Base-by-base conservation (phyloP, 2,113 vertebrate genomes). In the Lucifuga dentata region DNA sequence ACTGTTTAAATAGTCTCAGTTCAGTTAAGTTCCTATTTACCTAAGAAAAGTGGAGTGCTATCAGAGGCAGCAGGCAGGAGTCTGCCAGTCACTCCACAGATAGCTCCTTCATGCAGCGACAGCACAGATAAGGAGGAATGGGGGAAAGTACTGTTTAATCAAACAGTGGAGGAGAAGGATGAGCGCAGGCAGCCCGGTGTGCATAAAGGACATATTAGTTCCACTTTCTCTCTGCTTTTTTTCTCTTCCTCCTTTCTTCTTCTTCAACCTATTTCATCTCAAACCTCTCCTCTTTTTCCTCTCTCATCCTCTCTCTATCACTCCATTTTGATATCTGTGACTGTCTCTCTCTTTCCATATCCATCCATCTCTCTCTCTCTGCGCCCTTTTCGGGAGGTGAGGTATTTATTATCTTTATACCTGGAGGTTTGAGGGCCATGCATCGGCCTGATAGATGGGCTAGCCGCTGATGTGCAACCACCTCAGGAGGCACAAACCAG, bases 331-430 rank as follows among this genome's bases (percentile, higher is more conserved):
- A 81, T 80, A 68, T 78, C 60, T 79, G 33, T 70, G 39, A 70
- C 78, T 56, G 29, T 74, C 78, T 64, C 55, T 83, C 52, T 80
- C 56, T 60, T 64, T 79, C 67, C 68, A 62, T 61, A 64, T 76
- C 59, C 67, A 86, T 84, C 76, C 73, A 52, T 77, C 62, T 75
- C 75, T 51, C 33, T 36, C 38, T n/a, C 38, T 20, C n/a, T 15
- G 69, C 71, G 69, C 71, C 79, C 84, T 84, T 88, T 83, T 76
- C 68, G 68, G 38, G 62, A 53, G 55, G 46, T 58, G 73, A 74
- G 72, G 81, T 87, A 91, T 93, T 91, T 89, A 90, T 93, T 90
- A 92, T 90, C 87, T 85, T 85, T 87, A 88, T 80, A 88, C 80
- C 84, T 84, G 78, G 63, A 91, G 84, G 76, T 86, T 89, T 86